Evolutionary conservation across 2,113 vertebrate genomes (phyloP).

Genomic region (Sminthopsis crassicaudata): DNA sequence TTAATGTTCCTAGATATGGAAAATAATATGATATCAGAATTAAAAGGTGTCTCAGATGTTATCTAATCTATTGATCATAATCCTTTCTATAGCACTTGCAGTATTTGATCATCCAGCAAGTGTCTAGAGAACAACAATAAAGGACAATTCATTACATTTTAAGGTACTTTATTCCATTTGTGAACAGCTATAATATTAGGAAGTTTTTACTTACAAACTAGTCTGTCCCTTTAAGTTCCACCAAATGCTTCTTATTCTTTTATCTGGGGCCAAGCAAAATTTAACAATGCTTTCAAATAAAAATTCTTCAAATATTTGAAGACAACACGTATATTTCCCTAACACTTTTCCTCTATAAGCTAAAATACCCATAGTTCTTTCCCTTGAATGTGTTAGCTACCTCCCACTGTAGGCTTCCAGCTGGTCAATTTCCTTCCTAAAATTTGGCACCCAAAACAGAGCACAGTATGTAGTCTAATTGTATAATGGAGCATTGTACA

Average conservation of each 20-base stretch:
- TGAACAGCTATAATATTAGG: background rate
- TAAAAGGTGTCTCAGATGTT: background rate
- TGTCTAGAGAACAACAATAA: background rate
- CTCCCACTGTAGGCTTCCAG: background rate
- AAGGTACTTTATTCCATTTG: background rate
- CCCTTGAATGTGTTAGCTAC: background rate
- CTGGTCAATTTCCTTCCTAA: background rate
- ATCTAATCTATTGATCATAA: background rate
- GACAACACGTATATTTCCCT: background rate
- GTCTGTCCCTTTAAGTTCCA: background rate
- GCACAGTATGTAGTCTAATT: background rate
- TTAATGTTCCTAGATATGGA: background rate
- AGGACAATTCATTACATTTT: background rate
- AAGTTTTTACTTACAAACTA: background rate
- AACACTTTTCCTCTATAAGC: background rate
- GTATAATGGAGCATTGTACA: background rate
- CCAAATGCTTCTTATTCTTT: background rate
- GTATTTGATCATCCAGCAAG: background rate
- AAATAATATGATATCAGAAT: background rate
- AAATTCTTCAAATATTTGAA: background rate
- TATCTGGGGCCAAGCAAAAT: background rate
- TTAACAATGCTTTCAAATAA: background rate
- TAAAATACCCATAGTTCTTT: background rate
- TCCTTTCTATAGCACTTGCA: background rate
- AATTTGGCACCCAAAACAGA: background rate